Evolutionary conservation across 2,797 vertebrate genomes (phyloP), one percentile per base, ranked within the genome.

Genomic region (Spea hammondii): DNA sequence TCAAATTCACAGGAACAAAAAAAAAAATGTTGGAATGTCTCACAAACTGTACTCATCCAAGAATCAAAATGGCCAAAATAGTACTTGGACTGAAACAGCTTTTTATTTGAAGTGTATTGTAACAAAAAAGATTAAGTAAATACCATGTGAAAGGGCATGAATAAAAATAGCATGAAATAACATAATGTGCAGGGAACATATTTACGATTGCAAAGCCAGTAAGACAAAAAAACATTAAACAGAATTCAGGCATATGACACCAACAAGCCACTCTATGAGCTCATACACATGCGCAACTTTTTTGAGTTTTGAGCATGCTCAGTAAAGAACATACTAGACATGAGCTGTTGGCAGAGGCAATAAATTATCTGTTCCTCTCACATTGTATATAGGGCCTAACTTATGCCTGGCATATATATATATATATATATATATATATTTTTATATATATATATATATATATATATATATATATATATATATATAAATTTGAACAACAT

Each of bases 41-140:
- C 2, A 32, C n/a, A 17, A 6, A 14, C n/a, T 17, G 59, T 17
- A 62, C 14, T 7, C 59, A 32, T 32, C 14, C 55, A 57, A 57
- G 8, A 60, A 12, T 13, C 8, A 8, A 72, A 62, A 48, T 62
- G 11, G 46, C 5, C 11, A 62, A 62, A 62, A 62, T 62, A 17
- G 17, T 48, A 72, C 62, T 49, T 47, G 17, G 17, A 62, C 54
- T 59, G 46, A 60, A 72, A 62, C 55, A 72, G 60, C 48, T 45
- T 60, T 72, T 45, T 57, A 48, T 72, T 60, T 17, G 12, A 62
- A 72, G 54, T 55, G 46, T 72, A 57, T 53, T 17, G 7, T 72
- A 60, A 62, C 13, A 72, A 17, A 62, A 46, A 46, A 72, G 46
- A 60, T 55, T 46, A 49, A 72, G 50, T 59, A 46, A 57, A 72